These are phyloP conservation scores for Galerucella calmariensis DNA, from an alignment of 2,888 invertebrate genomes.

Conservation along the genomic window DNA sequence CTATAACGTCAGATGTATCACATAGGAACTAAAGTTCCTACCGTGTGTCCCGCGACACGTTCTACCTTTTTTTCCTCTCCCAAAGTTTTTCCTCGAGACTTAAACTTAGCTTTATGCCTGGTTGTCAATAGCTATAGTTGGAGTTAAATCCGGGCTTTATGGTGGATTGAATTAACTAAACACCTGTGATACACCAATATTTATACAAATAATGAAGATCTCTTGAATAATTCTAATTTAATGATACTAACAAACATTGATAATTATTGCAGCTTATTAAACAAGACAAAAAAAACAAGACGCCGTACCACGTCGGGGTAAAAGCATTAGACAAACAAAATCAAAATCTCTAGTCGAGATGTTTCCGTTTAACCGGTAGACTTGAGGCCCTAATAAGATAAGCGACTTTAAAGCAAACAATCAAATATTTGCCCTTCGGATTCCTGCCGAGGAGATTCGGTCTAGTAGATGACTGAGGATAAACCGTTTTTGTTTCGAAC, in stretches of 20 bases:
- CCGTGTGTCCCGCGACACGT: too few species aligned
- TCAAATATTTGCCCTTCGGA: conserved; percentile 46
- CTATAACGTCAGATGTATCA: too few species aligned
- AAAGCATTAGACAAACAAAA: conserved; percentile 44
- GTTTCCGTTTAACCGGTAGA: conserved; percentile 48
- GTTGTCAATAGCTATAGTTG: too few species aligned
- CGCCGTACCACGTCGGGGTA: conserved; percentile 40
- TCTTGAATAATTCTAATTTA: neutral
- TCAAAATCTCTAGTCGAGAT: conserved; percentile 51
- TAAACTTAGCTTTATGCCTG: too few species aligned
- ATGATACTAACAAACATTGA: neutral
- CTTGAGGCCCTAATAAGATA: conserved; percentile 55
- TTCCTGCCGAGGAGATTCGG: conserved; percentile 23
- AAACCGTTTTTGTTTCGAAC: conserved; percentile 24
- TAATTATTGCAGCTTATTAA: conserved; percentile 8
- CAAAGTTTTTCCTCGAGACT: too few species aligned
- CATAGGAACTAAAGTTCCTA: too few species aligned
- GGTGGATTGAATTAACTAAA: too few species aligned
- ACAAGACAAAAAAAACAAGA: conserved; percentile 19
- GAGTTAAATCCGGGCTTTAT: too few species aligned
- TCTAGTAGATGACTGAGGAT: conserved; percentile 29
- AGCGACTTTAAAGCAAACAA: conserved; percentile 55
- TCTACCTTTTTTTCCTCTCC: too few species aligned
- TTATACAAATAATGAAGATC: neutral
- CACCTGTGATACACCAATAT: too few species aligned